A percentile compares a stretch with the other conserved stretches of the same genome.
These are phyloP conservation scores for Corapipo altera DNA, from an alignment of 2,113 vertebrate species.

Conservation along the genomic window DNA sequence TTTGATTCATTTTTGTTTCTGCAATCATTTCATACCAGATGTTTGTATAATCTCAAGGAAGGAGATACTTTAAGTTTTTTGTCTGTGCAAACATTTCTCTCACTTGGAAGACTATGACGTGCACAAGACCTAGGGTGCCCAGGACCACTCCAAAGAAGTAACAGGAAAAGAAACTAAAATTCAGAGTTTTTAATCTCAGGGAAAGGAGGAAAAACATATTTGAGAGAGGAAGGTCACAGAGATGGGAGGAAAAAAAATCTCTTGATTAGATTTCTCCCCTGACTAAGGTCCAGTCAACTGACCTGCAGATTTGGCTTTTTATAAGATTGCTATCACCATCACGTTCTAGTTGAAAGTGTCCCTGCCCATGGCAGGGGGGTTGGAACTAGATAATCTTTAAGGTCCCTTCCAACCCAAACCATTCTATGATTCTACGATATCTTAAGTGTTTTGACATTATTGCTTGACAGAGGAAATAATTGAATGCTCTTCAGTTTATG, in stretches of 20 bases:
- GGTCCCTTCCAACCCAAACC: not conserved
- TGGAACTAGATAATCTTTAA: not conserved
- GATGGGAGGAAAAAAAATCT: not conserved
- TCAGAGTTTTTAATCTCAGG: not conserved
- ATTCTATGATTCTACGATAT: not conserved
- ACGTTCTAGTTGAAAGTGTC: not conserved
- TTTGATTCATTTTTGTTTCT: not conserved
- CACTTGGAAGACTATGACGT: not conserved
- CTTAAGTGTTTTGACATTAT: not conserved
- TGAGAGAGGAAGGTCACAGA: not conserved
- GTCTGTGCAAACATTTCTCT: not conserved
- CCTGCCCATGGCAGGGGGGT: accelerated
- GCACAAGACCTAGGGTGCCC: not conserved
- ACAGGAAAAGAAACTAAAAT: not conserved
- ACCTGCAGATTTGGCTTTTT: not conserved
- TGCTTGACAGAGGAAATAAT: not conserved
- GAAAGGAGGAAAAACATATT: not conserved
- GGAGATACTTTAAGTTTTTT: not conserved
- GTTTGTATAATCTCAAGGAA: not conserved
- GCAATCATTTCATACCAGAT: not conserved
- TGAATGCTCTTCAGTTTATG: not conserved
- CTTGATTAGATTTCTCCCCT: not conserved
- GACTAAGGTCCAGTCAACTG: not conserved
- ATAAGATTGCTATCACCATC: not conserved
- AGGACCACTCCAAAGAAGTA: not conserved